These are phyloP conservation scores for Lindbergichthys nudifrons DNA, from an alignment of 2,797 vertebrate species.

Conservation along the genomic window DNA sequence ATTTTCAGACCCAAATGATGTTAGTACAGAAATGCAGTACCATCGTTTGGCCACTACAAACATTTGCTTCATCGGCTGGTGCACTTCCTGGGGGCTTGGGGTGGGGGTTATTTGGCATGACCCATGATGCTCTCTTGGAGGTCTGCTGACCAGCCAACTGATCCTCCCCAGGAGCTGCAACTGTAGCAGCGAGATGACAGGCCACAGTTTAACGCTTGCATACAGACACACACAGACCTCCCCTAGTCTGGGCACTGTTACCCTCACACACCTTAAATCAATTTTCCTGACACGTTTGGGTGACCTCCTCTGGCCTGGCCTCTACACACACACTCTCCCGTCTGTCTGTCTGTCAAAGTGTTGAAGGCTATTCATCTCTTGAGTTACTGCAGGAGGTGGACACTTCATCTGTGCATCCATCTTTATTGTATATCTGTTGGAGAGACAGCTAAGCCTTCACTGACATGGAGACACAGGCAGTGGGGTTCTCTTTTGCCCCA, in stretches of 20 bases:
- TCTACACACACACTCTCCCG: not conserved
- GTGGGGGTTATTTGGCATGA: slow-evolving; percentile 30
- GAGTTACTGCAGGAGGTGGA: slow-evolving; percentile 63
- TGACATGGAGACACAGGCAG: slow-evolving; percentile 15
- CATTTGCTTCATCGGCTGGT: too few species aligned
- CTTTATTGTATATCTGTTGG: slow-evolving; percentile 29
- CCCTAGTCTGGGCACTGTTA: slow-evolving; percentile 60
- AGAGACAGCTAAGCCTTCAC: slow-evolving; percentile 30
- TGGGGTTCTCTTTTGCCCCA: slow-evolving; percentile 13
- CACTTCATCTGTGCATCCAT: slow-evolving; percentile 37
- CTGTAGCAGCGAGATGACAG: slow-evolving; percentile 72
- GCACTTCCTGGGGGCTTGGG: too few species aligned
- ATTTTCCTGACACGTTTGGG: slow-evolving; percentile 51
- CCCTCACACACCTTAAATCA: slow-evolving; percentile 45
- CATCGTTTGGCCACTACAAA: too few species aligned
- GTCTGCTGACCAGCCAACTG: slow-evolving; percentile 66
- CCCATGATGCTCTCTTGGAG: slow-evolving; percentile 52
- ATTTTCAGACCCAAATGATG: too few species aligned
- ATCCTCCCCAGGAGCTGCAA: slow-evolving; percentile 80
- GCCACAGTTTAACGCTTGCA: slow-evolving; percentile 53
- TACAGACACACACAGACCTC: slow-evolving; percentile 44
- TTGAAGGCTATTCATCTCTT: slow-evolving; percentile 46
- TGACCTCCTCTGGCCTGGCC: slow-evolving; percentile 53
- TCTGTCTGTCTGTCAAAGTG: slow-evolving; percentile 16
- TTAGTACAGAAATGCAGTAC: too few species aligned